phyloP scores from a whole-genome alignment of 1,140 invertebrate genomes.

The Platyscapa corneri region DNA sequence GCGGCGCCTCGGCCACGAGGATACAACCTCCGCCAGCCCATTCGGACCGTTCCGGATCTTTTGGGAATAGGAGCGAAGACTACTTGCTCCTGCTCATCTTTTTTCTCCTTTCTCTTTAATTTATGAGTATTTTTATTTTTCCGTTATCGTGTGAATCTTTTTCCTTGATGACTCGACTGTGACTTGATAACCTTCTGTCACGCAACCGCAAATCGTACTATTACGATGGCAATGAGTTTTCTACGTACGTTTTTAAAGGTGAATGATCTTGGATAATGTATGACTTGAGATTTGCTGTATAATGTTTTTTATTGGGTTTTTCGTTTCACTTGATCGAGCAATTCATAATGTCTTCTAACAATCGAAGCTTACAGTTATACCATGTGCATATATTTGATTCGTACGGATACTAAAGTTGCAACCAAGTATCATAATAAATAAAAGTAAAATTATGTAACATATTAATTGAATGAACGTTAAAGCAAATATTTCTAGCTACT shows the following conservation, averaged over 20 bases:
- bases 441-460: too few relatives aligned
- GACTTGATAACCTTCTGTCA: neutral
- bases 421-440: too few relatives aligned
- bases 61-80: neutral
- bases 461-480: too few relatives aligned
- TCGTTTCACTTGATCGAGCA: neutral
- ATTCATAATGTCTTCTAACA: neutral
- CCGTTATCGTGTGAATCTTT: too few relatives aligned
- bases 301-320: neutral
- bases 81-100: neutral
- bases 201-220: neutral
- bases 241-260: neutral
- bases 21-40: neutral
- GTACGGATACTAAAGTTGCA: too few relatives aligned
- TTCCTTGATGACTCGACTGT: neutral
- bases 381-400: too few relatives aligned
- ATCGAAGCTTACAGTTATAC: too few relatives aligned
- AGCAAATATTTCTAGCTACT: too few relatives aligned
- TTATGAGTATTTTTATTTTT: neutral
- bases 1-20: neutral
- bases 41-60: neutral
- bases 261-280: too few relatives aligned
- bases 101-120: too few relatives aligned
- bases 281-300: too few relatives aligned
- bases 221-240: neutral